A percentile compares a stretch with the other conserved stretches of the same genome.
phyloP scores from a whole-genome alignment of 2,797 vertebrate species.

The Aselliscus stoliczkanus region DNA sequence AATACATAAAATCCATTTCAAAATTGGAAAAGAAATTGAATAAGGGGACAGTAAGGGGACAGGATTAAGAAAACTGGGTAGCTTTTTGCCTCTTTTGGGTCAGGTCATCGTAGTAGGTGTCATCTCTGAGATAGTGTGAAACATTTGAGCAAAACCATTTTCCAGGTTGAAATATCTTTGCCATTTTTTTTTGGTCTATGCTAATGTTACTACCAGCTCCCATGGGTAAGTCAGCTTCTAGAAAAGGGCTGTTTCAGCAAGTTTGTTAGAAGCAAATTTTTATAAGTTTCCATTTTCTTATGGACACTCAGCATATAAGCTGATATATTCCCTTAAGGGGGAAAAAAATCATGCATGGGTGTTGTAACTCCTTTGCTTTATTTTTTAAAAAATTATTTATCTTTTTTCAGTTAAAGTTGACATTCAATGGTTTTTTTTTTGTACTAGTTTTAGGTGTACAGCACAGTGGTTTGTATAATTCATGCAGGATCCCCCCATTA shows the following conservation, averaged over 20 bases:
- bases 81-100: not conserved
- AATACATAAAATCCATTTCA: not conserved
- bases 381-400: too few species aligned
- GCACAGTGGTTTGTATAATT: too few species aligned
- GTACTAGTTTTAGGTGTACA: too few species aligned
- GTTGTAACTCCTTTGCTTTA: not conserved
- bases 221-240: not conserved
- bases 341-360: not conserved
- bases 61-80: not conserved
- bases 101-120: not conserved
- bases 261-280: not conserved
- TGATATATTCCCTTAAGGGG: not conserved
- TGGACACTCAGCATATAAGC: not conserved
- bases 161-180: not conserved
- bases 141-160: not conserved
- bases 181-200: not conserved
- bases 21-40: not conserved
- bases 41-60: not conserved
- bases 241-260: not conserved
- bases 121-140: not conserved
- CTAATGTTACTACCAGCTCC: not conserved
- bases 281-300: not conserved
- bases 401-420: too few species aligned
- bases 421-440: too few species aligned
- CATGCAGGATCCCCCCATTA: too few species aligned